A percentile compares a stretch with the other conserved stretches of the same genome.
These are phyloP conservation scores for Macrotrachela quadricornifera DNA, from an alignment of 1,140 invertebrate species.

Conservation along the genomic window DNA sequence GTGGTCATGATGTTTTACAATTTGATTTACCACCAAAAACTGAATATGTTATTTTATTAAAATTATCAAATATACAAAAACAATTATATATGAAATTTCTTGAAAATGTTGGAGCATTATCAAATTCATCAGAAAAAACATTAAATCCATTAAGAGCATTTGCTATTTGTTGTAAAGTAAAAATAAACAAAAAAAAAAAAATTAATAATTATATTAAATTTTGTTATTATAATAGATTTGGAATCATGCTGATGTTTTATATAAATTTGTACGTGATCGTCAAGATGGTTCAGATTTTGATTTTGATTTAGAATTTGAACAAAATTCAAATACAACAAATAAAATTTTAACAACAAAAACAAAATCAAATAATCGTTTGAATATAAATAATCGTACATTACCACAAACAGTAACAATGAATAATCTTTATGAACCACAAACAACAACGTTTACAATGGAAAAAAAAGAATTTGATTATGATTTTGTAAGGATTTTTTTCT, in stretches of 20 bases:
- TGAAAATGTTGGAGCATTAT: conserved; percentile 58
- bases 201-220: no score
- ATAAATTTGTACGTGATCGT: conserved; percentile 64
- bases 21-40: conserved; percentile 1
- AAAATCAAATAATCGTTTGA: no score
- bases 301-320: neutral
- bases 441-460: no score
- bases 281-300: conserved; percentile 41
- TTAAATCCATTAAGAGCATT: conserved; percentile 84
- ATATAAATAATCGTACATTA: no score
- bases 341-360: no score
- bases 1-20: conserved; percentile 3
- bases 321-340: no score
- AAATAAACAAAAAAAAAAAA: no score
- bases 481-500: no score
- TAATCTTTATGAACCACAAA: no score
- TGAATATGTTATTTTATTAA: conserved; percentile 4
- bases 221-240: conserved; percentile 42
- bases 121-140: conserved; percentile 46
- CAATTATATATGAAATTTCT: conserved; percentile 70
- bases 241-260: conserved; percentile 94
- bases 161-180: conserved; percentile 74
- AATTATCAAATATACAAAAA: conserved; percentile 1
- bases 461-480: no score
- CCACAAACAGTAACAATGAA: no score